phyloP scores from a whole-genome alignment of 2,888 invertebrate genomes.

The Pegoplata infirma region DNA sequence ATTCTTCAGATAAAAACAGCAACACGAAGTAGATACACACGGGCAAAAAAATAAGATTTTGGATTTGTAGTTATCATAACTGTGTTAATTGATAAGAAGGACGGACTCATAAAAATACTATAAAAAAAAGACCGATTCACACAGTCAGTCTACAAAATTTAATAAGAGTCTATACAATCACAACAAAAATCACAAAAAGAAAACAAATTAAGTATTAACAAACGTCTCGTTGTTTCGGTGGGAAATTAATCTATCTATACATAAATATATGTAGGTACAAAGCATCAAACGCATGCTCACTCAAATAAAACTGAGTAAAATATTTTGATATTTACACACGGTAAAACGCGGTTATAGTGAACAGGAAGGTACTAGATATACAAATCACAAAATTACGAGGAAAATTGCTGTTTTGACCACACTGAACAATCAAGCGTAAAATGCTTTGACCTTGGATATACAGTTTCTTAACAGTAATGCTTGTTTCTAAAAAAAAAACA shows the following conservation, averaged over 20 bases:
- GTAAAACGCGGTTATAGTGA: too few relatives aligned
- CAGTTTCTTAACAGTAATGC: too few relatives aligned
- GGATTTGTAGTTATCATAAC: constrained; percentile 31
- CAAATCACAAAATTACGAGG: too few relatives aligned
- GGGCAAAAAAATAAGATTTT: not conserved
- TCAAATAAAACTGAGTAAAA: constrained; percentile 1
- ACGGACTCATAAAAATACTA: constrained; percentile 2
- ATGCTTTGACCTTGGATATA: too few relatives aligned
- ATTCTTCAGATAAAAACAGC: not conserved
- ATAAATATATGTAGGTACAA: too few relatives aligned
- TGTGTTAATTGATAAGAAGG: constrained; percentile 42
- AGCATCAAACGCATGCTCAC: constrained; percentile 15
- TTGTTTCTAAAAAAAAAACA: too few relatives aligned
- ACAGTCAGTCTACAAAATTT: not conserved
- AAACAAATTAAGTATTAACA: constrained; percentile 5
- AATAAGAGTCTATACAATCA: not conserved
- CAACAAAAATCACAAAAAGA: not conserved
- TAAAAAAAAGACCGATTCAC: not conserved
- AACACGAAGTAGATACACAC: not conserved
- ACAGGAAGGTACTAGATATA: too few relatives aligned
- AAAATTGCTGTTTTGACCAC: too few relatives aligned
- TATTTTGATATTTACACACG: too few relatives aligned
- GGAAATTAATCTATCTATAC: constrained; percentile 1
- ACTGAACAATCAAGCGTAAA: too few relatives aligned
- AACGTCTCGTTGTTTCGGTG: not conserved